phyloP scores from a whole-genome alignment of 2,888 invertebrate genomes.

The Thyatira batis region DNA sequence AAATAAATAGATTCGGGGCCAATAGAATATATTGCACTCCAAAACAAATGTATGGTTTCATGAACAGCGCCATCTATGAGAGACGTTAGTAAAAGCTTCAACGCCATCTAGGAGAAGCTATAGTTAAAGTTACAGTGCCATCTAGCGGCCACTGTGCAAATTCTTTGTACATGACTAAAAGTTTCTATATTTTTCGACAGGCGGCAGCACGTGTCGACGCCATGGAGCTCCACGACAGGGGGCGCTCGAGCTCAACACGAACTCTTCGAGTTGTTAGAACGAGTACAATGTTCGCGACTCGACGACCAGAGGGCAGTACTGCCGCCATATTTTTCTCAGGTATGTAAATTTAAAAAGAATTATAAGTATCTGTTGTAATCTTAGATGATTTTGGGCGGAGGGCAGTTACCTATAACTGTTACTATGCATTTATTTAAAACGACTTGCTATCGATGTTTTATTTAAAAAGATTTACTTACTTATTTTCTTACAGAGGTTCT shows the following conservation, averaged over 20 bases:
- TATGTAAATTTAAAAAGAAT: conserved; percentile 56
- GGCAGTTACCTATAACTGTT: too few species aligned
- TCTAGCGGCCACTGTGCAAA: conserved; percentile 5
- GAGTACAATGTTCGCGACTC: conserved; percentile 95
- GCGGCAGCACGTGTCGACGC: conserved; percentile 85
- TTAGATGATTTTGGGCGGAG: too few species aligned
- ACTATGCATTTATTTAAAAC: too few species aligned
- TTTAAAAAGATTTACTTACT: too few species aligned
- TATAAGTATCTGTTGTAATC: conserved; percentile 15
- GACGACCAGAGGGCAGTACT: conserved; percentile 99
- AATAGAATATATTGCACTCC: too few species aligned
- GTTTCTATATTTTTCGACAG: conserved; percentile 66
- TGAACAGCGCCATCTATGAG: conserved; percentile 33
- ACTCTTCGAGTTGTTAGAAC: conserved; percentile 96
- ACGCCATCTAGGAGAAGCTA: conserved; percentile 37
- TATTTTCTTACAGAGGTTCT: too few species aligned
- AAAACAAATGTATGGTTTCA: background rate
- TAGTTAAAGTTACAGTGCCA: conserved; percentile 11
- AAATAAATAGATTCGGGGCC: too few species aligned
- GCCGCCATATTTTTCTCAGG: conserved; percentile 95
- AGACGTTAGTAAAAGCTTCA: conserved; percentile 2
- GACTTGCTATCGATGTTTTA: too few species aligned
- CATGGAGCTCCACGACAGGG: conserved; percentile 80
- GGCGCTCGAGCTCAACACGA: conserved; percentile 86
- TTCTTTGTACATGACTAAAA: conserved; percentile 15